Percentiles rank a stretch among this genome's conserved stretches.
phyloP scores from a whole-genome alignment of 2,113 vertebrate genomes.

The Anguilla rostrata region DNA sequence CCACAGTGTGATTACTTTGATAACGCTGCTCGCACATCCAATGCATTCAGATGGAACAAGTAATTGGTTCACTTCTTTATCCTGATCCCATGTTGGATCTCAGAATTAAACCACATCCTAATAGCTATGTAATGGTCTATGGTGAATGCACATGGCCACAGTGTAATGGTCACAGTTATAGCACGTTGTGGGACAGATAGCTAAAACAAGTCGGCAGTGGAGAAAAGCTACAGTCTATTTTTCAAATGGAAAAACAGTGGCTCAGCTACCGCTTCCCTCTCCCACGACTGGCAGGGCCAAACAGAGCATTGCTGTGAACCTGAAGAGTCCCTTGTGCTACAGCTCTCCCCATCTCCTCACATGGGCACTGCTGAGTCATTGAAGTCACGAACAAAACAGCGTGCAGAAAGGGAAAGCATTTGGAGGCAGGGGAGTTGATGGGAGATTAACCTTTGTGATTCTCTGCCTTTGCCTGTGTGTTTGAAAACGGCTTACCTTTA shows the following conservation, averaged over 20 bases:
- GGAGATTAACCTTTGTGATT: constrained; percentile 13
- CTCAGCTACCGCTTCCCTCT: background rate
- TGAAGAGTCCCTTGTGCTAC: background rate
- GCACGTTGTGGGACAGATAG: background rate
- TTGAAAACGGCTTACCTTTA: constrained; percentile 1
- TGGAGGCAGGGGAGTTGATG: background rate
- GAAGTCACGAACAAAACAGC: background rate
- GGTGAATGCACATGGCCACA: background rate
- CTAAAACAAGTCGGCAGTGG: background rate
- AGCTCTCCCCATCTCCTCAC: background rate
- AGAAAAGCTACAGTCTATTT: background rate
- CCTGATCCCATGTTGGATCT: background rate
- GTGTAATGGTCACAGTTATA: no score
- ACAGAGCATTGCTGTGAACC: background rate
- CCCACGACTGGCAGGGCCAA: background rate
- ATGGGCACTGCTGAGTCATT: background rate
- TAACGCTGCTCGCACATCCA: constrained; percentile 23
- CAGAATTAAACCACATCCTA: background rate
- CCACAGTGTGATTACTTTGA: constrained; percentile 2
- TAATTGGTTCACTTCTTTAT: background rate
- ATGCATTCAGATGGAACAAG: background rate
- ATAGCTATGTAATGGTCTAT: background rate
- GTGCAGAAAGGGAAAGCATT: background rate
- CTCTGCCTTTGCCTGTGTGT: background rate
- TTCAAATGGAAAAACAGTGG: background rate